Percentiles rank a stretch among this genome's conserved stretches.
These are phyloP conservation scores for Ypsolopha scabrella DNA, from an alignment of 2,888 invertebrate genomes.

Conservation along the genomic window DNA sequence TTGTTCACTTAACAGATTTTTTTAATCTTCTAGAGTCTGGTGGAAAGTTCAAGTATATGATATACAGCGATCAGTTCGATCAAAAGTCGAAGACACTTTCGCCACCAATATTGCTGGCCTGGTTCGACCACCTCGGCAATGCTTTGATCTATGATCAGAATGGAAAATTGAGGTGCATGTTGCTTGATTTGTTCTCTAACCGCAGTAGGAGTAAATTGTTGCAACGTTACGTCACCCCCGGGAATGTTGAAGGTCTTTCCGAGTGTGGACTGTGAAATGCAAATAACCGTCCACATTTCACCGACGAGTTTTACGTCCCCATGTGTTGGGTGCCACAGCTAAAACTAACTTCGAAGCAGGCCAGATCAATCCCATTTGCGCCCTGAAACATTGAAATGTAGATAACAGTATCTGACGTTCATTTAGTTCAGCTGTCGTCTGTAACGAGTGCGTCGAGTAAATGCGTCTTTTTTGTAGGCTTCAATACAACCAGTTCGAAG, in stretches of 20 bases:
- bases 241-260: too few relatives aligned
- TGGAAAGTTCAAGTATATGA: neutral
- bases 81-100: slow-evolving; percentile 13
- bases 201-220: neutral
- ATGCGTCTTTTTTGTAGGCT: slow-evolving; percentile 22
- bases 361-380: too few relatives aligned
- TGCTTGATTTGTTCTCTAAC: neutral
- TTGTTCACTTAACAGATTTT: neutral
- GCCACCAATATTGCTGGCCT: slow-evolving; percentile 21
- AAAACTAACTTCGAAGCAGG: too few relatives aligned
- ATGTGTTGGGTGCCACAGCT: too few relatives aligned
- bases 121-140: slow-evolving; percentile 35
- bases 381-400: too few relatives aligned
- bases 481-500: slow-evolving; percentile 43
- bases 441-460: too few relatives aligned
- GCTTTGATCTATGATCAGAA: slow-evolving; percentile 32
- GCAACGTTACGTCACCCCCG: too few relatives aligned
- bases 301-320: too few relatives aligned
- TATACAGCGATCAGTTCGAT: slow-evolving; percentile 18
- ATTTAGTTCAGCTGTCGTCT: too few relatives aligned
- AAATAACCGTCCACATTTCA: too few relatives aligned
- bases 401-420: too few relatives aligned
- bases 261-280: too few relatives aligned
- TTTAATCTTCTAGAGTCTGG: neutral
- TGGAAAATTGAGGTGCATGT: slow-evolving; percentile 37